These are phyloP conservation scores for Xylocampa areola DNA, from an alignment of 2,888 invertebrate genomes.

Conservation along the genomic window DNA sequence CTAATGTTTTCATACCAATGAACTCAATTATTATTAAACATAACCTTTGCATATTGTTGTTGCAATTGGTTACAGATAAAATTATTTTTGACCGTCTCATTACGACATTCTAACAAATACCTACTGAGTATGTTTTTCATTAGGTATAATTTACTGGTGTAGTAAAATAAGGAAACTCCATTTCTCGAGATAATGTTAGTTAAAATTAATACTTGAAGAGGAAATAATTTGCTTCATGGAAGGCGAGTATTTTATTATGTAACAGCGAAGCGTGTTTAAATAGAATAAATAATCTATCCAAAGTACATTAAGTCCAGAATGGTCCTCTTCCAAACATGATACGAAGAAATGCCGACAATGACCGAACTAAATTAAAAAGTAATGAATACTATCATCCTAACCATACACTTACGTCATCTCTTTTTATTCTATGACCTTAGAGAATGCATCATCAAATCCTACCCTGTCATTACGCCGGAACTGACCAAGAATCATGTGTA, in stretches of 20 bases:
- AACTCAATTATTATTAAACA: slow-evolving; percentile 7
- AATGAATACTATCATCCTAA: slow-evolving; percentile 61
- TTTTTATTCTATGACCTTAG: slow-evolving; percentile 65
- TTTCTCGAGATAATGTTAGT: slow-evolving; percentile 22
- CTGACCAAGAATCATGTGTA: slow-evolving; percentile 74
- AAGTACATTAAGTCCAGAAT: slow-evolving; percentile 41
- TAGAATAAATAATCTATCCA: slow-evolving; percentile 41
- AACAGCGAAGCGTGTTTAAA: slow-evolving; percentile 20
- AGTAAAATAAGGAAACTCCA: slow-evolving; percentile 16
- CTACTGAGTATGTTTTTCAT: no score
- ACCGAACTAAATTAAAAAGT: slow-evolving; percentile 58
- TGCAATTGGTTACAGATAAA: no score
- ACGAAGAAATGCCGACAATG: slow-evolving; percentile 43
- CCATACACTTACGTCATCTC: slow-evolving; percentile 48
- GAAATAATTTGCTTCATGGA: slow-evolving; percentile 38
- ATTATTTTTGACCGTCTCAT: no score
- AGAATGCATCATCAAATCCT: slow-evolving; percentile 72
- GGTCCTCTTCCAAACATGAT: slow-evolving; percentile 23
- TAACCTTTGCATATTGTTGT: no score
- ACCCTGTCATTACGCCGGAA: slow-evolving; percentile 81
- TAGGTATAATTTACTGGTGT: no score
- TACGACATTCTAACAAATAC: no score
- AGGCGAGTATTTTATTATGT: slow-evolving; percentile 21
- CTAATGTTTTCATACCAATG: background rate
- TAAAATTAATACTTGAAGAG: slow-evolving; percentile 32